phyloP scores from a whole-genome alignment of 35 echinoderm and acorn worm species.

The Ophioderma brevispina region DNA sequence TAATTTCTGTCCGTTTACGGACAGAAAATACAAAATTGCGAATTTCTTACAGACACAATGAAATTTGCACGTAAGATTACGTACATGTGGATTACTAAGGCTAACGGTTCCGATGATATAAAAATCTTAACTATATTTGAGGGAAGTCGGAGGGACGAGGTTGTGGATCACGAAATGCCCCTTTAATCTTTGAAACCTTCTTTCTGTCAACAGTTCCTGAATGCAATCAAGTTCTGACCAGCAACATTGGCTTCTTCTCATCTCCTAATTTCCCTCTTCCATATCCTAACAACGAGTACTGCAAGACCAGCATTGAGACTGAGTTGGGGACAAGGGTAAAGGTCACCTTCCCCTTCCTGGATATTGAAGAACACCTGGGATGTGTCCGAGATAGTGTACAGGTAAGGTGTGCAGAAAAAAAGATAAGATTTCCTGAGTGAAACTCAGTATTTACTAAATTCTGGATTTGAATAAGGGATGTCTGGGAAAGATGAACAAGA shows the following conservation, averaged over 20 bases:
- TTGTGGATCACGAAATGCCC: background rate
- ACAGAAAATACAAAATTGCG: too few relatives aligned
- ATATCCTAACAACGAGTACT: constrained; percentile 28
- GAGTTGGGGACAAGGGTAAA: background rate
- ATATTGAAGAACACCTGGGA: constrained; percentile 36
- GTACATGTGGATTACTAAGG: too few relatives aligned
- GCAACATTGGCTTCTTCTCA: constrained; percentile 2
- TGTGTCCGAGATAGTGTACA: constrained; percentile 31
- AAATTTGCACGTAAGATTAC: too few relatives aligned
- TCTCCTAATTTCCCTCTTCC: constrained; percentile 39
- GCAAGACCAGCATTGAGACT: constrained; percentile 8
- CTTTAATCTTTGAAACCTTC: background rate
- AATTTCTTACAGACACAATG: too few relatives aligned
- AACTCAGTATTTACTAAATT: too few relatives aligned
- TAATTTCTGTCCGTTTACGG: too few relatives aligned
- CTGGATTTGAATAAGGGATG: too few relatives aligned
- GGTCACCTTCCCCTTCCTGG: constrained; percentile 40
- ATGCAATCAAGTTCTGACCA: background rate
- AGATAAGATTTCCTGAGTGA: background rate
- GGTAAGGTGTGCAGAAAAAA: background rate
- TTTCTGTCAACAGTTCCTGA: background rate
- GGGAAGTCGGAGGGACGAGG: too few relatives aligned
- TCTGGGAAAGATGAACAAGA: too few relatives aligned
- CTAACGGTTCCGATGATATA: too few relatives aligned
- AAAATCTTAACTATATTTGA: too few relatives aligned